These are phyloP conservation scores for Poeciliopsis gracilis DNA, from an alignment of 2,797 vertebrate genomes.

Conservation along the genomic window DNA sequence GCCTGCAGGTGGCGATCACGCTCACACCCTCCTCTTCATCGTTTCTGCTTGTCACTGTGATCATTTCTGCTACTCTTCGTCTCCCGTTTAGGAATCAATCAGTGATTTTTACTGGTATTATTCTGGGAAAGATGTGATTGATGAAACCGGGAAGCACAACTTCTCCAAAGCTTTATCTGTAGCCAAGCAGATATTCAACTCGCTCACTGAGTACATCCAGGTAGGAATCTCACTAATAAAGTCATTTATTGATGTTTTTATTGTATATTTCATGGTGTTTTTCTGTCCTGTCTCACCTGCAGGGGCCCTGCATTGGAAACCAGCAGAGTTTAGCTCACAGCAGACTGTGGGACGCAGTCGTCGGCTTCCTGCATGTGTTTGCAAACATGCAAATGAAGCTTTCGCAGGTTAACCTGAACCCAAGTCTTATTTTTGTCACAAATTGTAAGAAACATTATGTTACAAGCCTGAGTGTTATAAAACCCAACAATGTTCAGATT, in stretches of 20 bases:
- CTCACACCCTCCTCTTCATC: neutral
- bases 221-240: constrained; percentile 69
- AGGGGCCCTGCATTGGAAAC: constrained; percentile 97
- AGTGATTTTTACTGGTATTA: constrained; percentile 99
- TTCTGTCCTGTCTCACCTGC: neutral
- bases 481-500: neutral
- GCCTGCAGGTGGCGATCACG: constrained; percentile 87
- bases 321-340: constrained; percentile 97
- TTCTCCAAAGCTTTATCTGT: constrained; percentile 94
- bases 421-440: neutral
- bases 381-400: constrained; percentile 99
- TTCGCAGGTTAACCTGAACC: constrained; percentile 86
- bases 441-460: neutral
- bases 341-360: constrained; percentile 95
- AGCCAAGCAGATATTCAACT: constrained; percentile 98
- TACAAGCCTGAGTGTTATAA: neutral
- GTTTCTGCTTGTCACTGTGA: neutral
- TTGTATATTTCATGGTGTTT: neutral
- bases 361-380: constrained; percentile 96
- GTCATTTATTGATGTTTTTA: neutral
- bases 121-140: constrained; percentile 94
- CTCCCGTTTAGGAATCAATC: constrained; percentile 89
- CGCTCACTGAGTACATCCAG: constrained; percentile 98
- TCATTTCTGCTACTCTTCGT: neutral
- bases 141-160: constrained; percentile 92